These are phyloP conservation scores for Cynocephalus volans DNA, from an alignment of 2,113 vertebrate species.

Conservation along the genomic window DNA sequence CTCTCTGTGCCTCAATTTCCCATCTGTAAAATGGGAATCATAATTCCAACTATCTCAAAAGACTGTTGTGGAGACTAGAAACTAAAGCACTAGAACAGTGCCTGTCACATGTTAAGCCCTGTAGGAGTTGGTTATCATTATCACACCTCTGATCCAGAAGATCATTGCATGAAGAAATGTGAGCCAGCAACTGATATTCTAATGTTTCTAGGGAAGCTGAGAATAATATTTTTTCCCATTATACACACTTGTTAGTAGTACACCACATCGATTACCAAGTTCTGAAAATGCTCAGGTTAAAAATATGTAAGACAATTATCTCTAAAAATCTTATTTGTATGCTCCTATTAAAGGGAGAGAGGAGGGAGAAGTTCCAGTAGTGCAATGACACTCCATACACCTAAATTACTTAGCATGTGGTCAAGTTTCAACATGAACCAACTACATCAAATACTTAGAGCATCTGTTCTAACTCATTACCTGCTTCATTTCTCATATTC, in stretches of 20 bases:
- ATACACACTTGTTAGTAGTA: background rate
- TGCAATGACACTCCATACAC: background rate
- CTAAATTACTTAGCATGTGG: background rate
- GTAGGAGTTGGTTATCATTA: background rate
- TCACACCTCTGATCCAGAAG: background rate
- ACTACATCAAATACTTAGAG: background rate
- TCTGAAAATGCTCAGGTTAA: background rate
- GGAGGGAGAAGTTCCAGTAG: background rate
- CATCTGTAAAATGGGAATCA: background rate
- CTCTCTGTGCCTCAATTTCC: background rate
- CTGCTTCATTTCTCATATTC: background rate
- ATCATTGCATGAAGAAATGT: background rate
- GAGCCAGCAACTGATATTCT: background rate
- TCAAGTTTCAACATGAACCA: conserved; percentile 8
- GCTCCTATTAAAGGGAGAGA: background rate
- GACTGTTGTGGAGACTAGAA: background rate
- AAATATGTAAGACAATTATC: background rate
- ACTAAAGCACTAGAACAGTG: background rate
- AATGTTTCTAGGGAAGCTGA: background rate
- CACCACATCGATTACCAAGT: background rate
- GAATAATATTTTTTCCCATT: background rate
- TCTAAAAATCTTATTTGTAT: background rate
- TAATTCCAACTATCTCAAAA: background rate
- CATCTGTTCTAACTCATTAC: background rate
- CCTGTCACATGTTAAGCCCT: background rate